These are phyloP conservation scores for Cerastoderma edule DNA, from an alignment of 2,888 invertebrate genomes.

Conservation along the genomic window DNA sequence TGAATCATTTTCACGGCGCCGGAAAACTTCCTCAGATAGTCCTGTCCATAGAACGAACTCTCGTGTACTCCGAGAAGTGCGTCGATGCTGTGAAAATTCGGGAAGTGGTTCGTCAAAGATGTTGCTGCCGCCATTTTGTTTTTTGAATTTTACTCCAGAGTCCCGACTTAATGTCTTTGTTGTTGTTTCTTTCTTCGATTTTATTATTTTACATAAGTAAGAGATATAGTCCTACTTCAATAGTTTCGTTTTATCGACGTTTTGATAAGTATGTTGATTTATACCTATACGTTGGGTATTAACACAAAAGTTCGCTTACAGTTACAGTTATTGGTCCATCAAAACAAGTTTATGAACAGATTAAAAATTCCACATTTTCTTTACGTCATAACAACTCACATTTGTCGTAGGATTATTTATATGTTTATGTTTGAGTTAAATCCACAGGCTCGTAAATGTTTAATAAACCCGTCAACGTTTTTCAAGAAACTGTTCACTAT, in stretches of 20 bases:
- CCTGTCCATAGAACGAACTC: constrained; percentile 30
- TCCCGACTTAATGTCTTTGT: background rate
- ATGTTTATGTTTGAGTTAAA: too few relatives aligned
- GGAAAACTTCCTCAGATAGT: constrained; percentile 34
- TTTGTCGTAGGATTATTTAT: too few relatives aligned
- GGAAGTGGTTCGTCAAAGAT: constrained; percentile 40
- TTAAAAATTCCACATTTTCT: too few relatives aligned
- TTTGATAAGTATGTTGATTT: too few relatives aligned
- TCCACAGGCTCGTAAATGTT: too few relatives aligned
- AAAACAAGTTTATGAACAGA: too few relatives aligned
- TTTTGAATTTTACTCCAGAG: background rate
- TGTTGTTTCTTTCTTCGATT: background rate
- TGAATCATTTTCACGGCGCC: constrained; percentile 15
- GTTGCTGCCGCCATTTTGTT: constrained; percentile 47
- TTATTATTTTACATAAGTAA: background rate
- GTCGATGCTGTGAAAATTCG: constrained; percentile 71
- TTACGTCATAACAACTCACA: too few relatives aligned
- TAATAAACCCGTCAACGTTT: too few relatives aligned
- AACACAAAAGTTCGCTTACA: too few relatives aligned
- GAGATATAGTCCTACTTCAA: background rate
- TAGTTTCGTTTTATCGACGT: background rate
- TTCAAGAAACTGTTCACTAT: too few relatives aligned
- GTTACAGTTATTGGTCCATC: too few relatives aligned
- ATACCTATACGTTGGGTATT: too few relatives aligned
- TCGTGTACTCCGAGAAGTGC: constrained; percentile 69